Base-by-base conservation (phyloP, 1,140 invertebrate species). In the Andricus grossulariae region DNA sequence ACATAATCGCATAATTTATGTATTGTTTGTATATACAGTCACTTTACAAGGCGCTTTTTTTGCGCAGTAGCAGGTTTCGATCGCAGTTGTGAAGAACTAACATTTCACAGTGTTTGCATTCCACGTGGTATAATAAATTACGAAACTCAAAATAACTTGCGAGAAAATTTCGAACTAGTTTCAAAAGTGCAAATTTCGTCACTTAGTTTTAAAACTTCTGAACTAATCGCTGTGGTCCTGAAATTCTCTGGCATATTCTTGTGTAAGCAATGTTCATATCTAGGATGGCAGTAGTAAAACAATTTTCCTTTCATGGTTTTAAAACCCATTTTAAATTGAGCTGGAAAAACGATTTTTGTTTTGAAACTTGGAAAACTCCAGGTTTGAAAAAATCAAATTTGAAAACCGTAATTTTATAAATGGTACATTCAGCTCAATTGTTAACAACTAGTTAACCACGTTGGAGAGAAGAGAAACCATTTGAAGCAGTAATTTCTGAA, bases 21-120 rank as follows among this genome's bases (percentile, higher is more conserved):
- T 90, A 89, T 90, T 66, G 60, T 32, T 66, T 84, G 83, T 91
- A 90, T 88, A 90, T 91, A 91, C 90, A 91, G 85, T 91, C 88
- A 91, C 88, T 91, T 91, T 91, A 91, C 90, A 91, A 90, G 82
- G 87, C 88, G 86, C 84, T 87, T 86, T 66, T 66, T 15, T 66
- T 66, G 25, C 60, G 25, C 60, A 66, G 21, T n/a, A 66, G 60
- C 60, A 66, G 60, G 60, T 45, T 25, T 66, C 52, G 18, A 54
- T 54, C 52, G n/a, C 39, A 66, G 10, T 66, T 66, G 16, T 45
- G n/a, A 39, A 66, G 21, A 72, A 50, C 10, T 50, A 72, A 55
- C 19, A 55, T 19, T 57, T 74, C 16, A 74, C 39, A 57, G 32
- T 57, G 45, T 55, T 74, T 32, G n/a, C 52, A 57, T 74, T 74